Conservation (phyloP, 1,140 invertebrate genomes). For the Nymphalis io region DNA sequence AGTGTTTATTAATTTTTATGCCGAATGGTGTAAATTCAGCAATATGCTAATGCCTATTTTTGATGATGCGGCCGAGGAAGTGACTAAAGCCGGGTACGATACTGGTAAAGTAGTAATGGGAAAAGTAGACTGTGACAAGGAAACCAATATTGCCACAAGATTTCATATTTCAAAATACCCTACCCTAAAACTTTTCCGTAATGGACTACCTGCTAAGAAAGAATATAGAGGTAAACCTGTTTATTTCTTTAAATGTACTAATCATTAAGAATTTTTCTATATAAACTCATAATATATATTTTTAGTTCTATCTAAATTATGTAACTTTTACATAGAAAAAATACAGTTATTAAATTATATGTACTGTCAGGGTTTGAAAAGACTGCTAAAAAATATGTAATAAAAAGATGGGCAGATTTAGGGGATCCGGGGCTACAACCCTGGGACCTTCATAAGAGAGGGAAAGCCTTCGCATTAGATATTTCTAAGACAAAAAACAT, state of each 20-base stretch:
- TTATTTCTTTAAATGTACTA: not conserved
- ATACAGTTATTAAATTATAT: no score
- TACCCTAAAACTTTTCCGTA: constrained; percentile 97
- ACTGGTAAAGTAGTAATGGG: constrained; percentile 94
- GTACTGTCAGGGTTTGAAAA: no score
- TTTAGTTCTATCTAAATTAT: no score
- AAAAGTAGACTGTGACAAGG: constrained; percentile 97
- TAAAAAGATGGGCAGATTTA: no score
- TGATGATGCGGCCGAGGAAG: constrained; percentile 96
- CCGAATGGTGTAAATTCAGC: constrained; percentile 98
- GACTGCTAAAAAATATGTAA: no score
- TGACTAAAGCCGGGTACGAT: constrained; percentile 90
- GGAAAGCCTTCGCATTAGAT: no score
- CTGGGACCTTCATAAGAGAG: no score
- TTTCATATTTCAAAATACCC: constrained; percentile 99
- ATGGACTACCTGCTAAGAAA: constrained; percentile 95
- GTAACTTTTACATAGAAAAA: no score
- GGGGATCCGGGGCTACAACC: no score
- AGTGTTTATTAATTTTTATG: constrained; percentile 99
- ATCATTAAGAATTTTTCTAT: no score
- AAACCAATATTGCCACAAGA: constrained; percentile 90
- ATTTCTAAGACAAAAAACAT: no score
- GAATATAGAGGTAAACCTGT: constrained; percentile 91
- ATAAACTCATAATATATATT: no score
- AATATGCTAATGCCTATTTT: constrained; percentile 98